Evolutionary conservation across 1,140 invertebrate species (phyloP), one percentile per base, ranked within the genome.

Genomic region (Pogonus chalceus): DNA sequence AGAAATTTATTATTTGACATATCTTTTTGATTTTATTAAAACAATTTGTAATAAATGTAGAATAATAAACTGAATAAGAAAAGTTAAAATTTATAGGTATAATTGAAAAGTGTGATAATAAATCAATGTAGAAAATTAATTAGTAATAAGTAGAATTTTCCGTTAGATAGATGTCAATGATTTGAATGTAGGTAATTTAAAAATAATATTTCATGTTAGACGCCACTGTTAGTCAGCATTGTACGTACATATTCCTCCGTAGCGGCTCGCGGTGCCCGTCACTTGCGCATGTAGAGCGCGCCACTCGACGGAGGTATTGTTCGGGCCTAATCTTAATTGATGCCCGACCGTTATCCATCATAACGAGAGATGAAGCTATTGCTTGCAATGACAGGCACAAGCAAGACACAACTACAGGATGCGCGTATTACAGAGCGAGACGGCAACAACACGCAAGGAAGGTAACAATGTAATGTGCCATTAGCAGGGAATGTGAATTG

Each of bases 391-490:
- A 57, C 51, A 54, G 56, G 55, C 21, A 26, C 54, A 39, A 49
- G 47, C 20, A 47, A 35, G 39, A 48, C 26, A 43, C 20, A 23
- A 22, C 50, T 21, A 20, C 23, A 43, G 37, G 18, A 16, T 18
- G 37, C 4, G 26, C 9, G 37, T 4, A n/a, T n/a, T 60, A 53
- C 56, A 55, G 58, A 62, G 58, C 61, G 60, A 56, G 57, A 52
- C 58, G 55, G 48, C 56, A 56, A 60, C 56, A 60, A 59, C 57
- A 60, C 55, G 57, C 56, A 51, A 56, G 60, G 57, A 66, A 69
- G 66, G 68, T 68, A 67, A 69, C 68, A 69, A 69, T 69, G 65
- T 68, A 67, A 68, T 67, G 63, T 67, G 68, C 68, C 66, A 69
- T 69, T 69, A 69, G 65, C 63, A 68, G 63, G 59, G 66, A 67